Evolutionary conservation across 1,140 invertebrate species (phyloP), one percentile per base, ranked within the genome.

Genomic region (Macrobrachium nipponense): DNA sequence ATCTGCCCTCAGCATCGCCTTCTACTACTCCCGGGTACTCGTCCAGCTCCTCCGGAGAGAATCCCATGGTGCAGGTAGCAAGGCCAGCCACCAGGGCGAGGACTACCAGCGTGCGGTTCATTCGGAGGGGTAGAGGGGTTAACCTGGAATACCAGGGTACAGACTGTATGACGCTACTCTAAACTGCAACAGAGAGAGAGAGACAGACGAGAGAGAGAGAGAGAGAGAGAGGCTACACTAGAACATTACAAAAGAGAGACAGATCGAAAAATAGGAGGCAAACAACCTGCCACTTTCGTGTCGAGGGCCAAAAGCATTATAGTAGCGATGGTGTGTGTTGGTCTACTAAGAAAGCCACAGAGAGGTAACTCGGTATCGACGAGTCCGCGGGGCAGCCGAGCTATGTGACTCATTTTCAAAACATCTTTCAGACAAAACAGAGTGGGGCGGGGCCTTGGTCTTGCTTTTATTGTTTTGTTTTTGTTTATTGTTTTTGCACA

Each of bases 21-120:
- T 87, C 85, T 76, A 62, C 70, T 61, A 66, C 77, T 66, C 78
- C 79, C 73, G 85, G 85, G 73, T 87, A 87, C 85, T 87, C 85
- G 64, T 82, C 72, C 61, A 82, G 79, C 73, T 59, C 80, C 62
- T 87, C 85, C 60, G 80, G 79, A 60, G 84, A 86, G 77, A 80
- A 86, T 80, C 85, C 85, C 79, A 68, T 81, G 78, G 85, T 77
- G 85, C 70, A 81, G 85, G 79, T 78, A 78, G 73, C 73, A 82
- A 87, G 79, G 85, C 85, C 60, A 68, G 85, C 85, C 85, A 87
- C 79, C 79, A 87, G 79, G 79, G 85, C 85, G 79, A 87, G 85
- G 80, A 87, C 85, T 87, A 82, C 68, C 85, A 87, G 85, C 79
- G 85, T 87, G 85, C 85, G 85, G 85, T 87, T 87, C 85, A 87